Evolutionary conservation across 2,888 invertebrate genomes (phyloP).

Genomic region (Syrista parreyssii): DNA sequence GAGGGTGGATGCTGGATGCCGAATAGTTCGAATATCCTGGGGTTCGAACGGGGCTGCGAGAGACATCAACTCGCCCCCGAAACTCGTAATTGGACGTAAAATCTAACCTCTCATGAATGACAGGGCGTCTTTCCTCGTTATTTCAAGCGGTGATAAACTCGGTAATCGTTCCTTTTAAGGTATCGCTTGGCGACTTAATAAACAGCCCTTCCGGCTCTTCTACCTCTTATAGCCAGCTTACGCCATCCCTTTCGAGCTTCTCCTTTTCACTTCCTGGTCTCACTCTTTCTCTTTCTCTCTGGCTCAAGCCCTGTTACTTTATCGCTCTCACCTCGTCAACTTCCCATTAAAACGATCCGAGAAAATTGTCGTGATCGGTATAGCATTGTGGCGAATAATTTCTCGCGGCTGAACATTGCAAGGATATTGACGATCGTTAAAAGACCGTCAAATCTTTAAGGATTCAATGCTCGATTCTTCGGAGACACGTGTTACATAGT

Average conservation of each 20-base stretch:
- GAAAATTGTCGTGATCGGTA: too few species aligned
- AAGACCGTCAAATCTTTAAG: too few species aligned
- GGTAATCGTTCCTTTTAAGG: constrained; percentile 30
- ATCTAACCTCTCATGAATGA: constrained; percentile 49
- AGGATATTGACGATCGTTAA: too few species aligned
- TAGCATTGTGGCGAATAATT: too few species aligned
- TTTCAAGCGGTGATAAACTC: constrained; percentile 26
- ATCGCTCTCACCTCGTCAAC: neutral
- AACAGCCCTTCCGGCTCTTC: neutral
- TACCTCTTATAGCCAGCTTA: neutral
- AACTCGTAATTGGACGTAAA: constrained; percentile 47
- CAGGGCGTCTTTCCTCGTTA: constrained; percentile 23
- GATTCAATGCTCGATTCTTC: too few species aligned
- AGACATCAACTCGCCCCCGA: constrained; percentile 10
- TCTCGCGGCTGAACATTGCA: too few species aligned
- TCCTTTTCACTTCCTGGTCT: neutral
- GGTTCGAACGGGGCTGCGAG: neutral
- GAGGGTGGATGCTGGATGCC: neutral
- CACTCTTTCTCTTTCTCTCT: neutral
- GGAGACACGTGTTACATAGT: too few species aligned
- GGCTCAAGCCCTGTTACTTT: neutral
- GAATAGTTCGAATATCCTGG: neutral
- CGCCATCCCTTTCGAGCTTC: neutral
- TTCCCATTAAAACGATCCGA: neutral
- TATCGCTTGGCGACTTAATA: constrained; percentile 10